Base-by-base conservation (phyloP, 2,113 vertebrate genomes). In the Pelvicachromis taeniatus region DNA sequence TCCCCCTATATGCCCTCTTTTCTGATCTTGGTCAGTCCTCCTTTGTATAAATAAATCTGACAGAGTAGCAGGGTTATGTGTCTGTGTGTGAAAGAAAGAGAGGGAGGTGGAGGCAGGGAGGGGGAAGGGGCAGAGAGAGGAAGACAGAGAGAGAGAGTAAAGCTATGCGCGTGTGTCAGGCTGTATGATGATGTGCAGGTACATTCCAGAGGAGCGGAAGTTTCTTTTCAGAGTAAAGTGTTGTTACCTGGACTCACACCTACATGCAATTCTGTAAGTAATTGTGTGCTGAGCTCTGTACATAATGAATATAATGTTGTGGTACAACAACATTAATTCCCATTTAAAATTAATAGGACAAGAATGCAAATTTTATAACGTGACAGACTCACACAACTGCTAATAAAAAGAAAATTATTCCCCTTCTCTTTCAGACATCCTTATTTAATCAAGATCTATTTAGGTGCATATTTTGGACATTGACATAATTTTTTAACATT, bases 41-140 rank as follows among this genome's bases (percentile, higher is more conserved):
- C 89, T 87, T 75, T 88, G 85, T 89, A 92, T 92, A 92, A 93
- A 94, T 92, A 92, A 92, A 93, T 85, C 84, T 92, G 84, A 92
- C 89, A 87, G 85, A 84, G 87, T 77, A 87, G 68, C 79, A 77
- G 38, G 77, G 14, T 17, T 77, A 23, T 54, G 65, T 73, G 78
- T 52, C 65, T 70, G 82, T 53, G 77, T 58, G 38, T 77, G 29
- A 73, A 48, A 73, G 40, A 17, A 48, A 19, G 23, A 19, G 68
- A 73, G 65, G 33, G 59, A 63, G 59, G 33, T 21, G 59, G 59
- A 63, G 59, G 59, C 59, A 63, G 59, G 11, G 59, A 63, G 33
- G 59, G 59, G 59, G 59, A 1, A 63, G 59, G 33, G 59, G 6
- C 6, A 38, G 33, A 38, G 23, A 56, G 54, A 4, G 35, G 4